Evolutionary conservation across 2,113 vertebrate species (phyloP).

Genomic region (Lethenteron camtschaticum): DNA sequence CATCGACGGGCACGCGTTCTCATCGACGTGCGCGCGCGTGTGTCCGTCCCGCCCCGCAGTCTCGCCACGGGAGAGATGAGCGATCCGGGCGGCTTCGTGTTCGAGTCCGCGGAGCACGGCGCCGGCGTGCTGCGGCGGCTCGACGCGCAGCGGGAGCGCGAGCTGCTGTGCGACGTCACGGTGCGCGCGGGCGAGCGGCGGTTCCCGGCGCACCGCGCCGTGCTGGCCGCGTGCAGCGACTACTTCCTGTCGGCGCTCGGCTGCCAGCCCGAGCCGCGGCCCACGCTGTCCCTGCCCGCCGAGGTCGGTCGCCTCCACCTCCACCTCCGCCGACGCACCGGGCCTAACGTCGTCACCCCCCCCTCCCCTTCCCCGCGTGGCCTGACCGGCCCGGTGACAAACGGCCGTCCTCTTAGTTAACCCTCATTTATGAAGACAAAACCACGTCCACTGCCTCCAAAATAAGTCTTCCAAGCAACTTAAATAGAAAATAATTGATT

Average conservation of each 20-base stretch:
- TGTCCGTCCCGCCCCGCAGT: too few relatives aligned
- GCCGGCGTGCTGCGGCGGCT: background rate
- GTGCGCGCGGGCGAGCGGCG: background rate
- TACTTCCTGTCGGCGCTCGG: background rate
- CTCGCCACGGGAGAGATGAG: background rate
- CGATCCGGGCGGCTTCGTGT: background rate
- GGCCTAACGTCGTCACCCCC: background rate
- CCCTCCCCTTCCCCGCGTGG: background rate
- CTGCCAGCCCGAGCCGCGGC: background rate
- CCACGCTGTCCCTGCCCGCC: background rate
- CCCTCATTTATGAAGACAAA: background rate
- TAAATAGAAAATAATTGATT: background rate
- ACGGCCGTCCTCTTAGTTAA: background rate
- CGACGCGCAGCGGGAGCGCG: conserved; percentile 1
- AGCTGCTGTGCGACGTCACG: background rate
- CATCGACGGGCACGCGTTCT: too few relatives aligned
- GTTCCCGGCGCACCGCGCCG: background rate
- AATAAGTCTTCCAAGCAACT: background rate
- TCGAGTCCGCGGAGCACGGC: background rate
- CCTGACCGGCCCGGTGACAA: background rate
- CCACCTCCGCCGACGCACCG: background rate
- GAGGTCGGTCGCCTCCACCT: background rate
- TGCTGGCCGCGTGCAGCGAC: conserved; percentile 1
- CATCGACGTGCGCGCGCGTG: too few relatives aligned
- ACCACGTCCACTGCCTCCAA: background rate